Evolutionary conservation across 2,113 vertebrate species (phyloP), one percentile per base, ranked within the genome.

Genomic region (Rissa tridactyla): DNA sequence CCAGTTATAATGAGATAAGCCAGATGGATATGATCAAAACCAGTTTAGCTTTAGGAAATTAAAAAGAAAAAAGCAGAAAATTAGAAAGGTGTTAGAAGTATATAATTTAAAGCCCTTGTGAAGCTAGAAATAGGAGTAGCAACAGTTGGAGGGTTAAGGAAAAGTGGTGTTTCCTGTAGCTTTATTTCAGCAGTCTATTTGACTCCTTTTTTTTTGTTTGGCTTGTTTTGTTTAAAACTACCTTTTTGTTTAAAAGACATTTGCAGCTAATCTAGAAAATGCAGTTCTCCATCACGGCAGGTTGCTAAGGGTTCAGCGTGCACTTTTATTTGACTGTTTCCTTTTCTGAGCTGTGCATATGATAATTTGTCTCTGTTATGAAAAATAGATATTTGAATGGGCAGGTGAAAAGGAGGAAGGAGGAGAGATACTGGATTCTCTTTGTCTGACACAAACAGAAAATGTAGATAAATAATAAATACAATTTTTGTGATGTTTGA

Each of bases 1-100:
- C 93, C 7, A 71, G 20, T 83, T 94, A 81, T 93, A 97, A 97
- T 93, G 40, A 96, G 83, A 64, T 94, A 94, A 97, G 9, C 16
- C 57, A 86, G 61, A 92, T 78, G 11, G 71, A 88, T 94, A 65
- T 42, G 58, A 94, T 96, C 55, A 95, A 94, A 96, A 94, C 29
- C 4, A 66, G 66, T 69, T 86, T 88, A 47, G 26, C 40, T 88
- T 96, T 94, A 82, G 58, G 51, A 65, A 96, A 82, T 88, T 44
- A 25, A 66, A 86, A 91, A 42, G 4, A 36, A 81, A 75, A 77
- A 78, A 54, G 5, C 23, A 38, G 47, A 96, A 92, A 82, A 82
- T 51, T 82, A 68, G 7, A 18, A 90, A 78, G 5, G 6, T 79
- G 29, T 54, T 86, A 49, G 29, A 75, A 86, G 7, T 42, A 44